These are phyloP conservation scores for Pampusana beccarii DNA, from an alignment of 2,113 vertebrate genomes.

Conservation along the genomic window DNA sequence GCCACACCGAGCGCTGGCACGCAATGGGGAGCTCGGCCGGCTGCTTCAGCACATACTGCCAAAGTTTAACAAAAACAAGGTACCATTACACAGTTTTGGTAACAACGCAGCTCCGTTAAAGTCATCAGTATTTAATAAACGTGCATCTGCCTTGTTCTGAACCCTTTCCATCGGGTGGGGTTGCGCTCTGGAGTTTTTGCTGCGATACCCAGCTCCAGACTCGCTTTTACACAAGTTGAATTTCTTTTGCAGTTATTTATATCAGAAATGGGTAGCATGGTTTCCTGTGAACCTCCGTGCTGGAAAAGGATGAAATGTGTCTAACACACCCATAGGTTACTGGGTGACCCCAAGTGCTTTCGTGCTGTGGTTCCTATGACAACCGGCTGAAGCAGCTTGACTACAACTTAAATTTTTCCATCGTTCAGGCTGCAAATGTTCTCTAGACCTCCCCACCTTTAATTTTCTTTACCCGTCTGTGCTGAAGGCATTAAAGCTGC, in stretches of 20 bases:
- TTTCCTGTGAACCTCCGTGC: too few species aligned
- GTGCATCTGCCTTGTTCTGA: rapidly evolving
- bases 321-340: neutral
- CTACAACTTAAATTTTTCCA: neutral
- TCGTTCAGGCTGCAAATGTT: neutral
- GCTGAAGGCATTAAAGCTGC: neutral
- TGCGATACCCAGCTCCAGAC: too few species aligned
- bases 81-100: rapidly evolving
- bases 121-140: rapidly evolving
- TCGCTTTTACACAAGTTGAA: too few species aligned
- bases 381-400: neutral
- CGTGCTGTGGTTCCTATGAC: rapidly evolving
- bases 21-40: slow-evolving; percentile 59
- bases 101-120: neutral
- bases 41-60: slow-evolving; percentile 78
- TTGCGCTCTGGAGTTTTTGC: too few species aligned
- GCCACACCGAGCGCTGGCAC: slow-evolving; percentile 58
- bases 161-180: too few species aligned
- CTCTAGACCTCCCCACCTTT: neutral
- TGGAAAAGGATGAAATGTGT: too few species aligned
- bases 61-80: neutral
- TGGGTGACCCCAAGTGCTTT: neutral
- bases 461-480: neutral
- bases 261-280: too few species aligned
- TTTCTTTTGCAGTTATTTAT: too few species aligned